Percentiles rank a stretch among this genome's conserved stretches.
These are phyloP conservation scores for Drosophila nasuta DNA, from an alignment of 1,140 invertebrate genomes.

Conservation along the genomic window DNA sequence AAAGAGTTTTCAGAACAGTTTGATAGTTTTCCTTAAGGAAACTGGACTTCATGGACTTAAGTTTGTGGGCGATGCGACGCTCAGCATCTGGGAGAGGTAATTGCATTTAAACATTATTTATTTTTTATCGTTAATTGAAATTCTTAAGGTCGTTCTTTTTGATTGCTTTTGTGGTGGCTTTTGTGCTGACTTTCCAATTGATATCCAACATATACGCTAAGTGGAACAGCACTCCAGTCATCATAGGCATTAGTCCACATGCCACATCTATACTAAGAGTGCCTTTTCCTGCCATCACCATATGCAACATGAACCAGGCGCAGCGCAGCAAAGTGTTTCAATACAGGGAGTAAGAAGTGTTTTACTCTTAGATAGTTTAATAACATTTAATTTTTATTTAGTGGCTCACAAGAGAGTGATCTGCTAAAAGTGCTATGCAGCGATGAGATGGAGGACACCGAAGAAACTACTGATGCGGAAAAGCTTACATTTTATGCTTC, in stretches of 20 bases:
- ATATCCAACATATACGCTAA: constrained; percentile 90
- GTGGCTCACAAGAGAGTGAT: constrained; percentile 53
- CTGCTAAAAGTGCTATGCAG: constrained; percentile 60
- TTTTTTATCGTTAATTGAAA: neutral
- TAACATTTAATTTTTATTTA: constrained; percentile 15
- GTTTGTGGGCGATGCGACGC: constrained; percentile 89
- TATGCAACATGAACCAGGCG: constrained; percentile 93
- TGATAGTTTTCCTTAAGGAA: constrained; percentile 86
- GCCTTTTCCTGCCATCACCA: constrained; percentile 92
- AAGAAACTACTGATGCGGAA: constrained; percentile 7
- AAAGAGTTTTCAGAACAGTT: constrained; percentile 47
- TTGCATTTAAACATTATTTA: neutral
- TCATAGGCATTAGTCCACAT: constrained; percentile 89
- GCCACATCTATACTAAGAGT: constrained; percentile 88
- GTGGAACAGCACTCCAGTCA: constrained; percentile 89
- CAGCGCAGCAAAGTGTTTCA: constrained; percentile 85
- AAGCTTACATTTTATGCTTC: neutral
- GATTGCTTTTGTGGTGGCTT: constrained; percentile 87
- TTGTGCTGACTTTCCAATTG: constrained; percentile 88
- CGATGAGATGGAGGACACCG: constrained; percentile 15
- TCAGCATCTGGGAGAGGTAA: constrained; percentile 89
- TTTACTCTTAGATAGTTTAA: neutral
- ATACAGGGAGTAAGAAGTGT: constrained; percentile 59
- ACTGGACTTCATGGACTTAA: constrained; percentile 90
- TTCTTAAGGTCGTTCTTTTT: constrained; percentile 62